Conservation (phyloP, 2,113 vertebrate genomes). For the Cinclus cinclus region DNA sequence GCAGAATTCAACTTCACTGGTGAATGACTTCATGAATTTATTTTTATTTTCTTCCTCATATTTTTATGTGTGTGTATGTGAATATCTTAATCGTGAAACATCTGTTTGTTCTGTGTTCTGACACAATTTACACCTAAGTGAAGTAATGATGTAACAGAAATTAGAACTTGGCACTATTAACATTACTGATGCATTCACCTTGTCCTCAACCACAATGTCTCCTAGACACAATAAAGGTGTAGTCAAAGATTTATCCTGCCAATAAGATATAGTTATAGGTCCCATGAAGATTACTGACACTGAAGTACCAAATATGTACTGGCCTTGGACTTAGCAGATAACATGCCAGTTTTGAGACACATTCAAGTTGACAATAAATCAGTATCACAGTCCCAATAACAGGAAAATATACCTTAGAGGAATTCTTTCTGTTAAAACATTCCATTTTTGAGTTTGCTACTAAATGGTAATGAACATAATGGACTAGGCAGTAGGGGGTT, state of each 20-base stretch:
- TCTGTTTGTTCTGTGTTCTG: neutral
- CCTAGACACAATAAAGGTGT: conserved; percentile 6
- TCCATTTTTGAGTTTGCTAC: conserved; percentile 9
- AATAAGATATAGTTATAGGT: conserved; percentile 38
- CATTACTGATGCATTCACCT: neutral
- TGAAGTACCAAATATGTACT: conserved; percentile 47
- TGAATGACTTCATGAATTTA: neutral
- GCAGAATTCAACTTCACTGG: neutral
- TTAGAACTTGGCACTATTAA: neutral
- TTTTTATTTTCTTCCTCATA: neutral
- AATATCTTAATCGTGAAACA: neutral
- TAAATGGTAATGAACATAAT: conserved; percentile 28
- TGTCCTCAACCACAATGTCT: neutral
- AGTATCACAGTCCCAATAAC: conserved; percentile 35
- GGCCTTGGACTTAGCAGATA: conserved; percentile 65
- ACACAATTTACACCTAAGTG: neutral
- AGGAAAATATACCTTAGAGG: conserved; percentile 25
- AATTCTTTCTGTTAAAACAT: neutral
- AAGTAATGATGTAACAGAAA: neutral
- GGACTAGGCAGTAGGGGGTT: neutral
- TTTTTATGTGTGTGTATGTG: neutral
- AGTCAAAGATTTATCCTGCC: conserved; percentile 37
- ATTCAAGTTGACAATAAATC: conserved; percentile 39
- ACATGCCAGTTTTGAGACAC: conserved; percentile 60
- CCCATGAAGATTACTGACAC: conserved; percentile 51